Percentiles rank a stretch among this genome's conserved stretches.
These are phyloP conservation scores for Aporophyla nigra DNA, from an alignment of 2,888 invertebrate species.

Conservation along the genomic window DNA sequence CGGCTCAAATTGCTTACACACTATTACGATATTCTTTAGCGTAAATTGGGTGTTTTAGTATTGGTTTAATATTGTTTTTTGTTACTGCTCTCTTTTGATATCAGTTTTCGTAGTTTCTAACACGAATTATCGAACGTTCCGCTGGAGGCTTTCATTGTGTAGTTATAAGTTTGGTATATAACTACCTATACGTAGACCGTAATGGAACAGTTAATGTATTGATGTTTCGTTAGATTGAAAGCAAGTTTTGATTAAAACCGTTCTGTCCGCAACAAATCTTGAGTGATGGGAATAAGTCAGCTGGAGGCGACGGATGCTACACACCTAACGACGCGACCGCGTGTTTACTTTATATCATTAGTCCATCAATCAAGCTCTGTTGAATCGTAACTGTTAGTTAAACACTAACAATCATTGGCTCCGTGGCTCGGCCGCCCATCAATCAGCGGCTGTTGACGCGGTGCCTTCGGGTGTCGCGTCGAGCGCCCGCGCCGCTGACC, in stretches of 20 bases:
- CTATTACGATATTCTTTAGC: slow-evolving; percentile 39
- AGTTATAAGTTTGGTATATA: slow-evolving; percentile 36
- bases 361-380: slow-evolving; percentile 90
- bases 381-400: slow-evolving; percentile 89
- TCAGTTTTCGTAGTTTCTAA: neutral
- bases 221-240: slow-evolving; percentile 65
- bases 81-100: slow-evolving; percentile 5
- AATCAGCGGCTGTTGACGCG: slow-evolving; percentile 84
- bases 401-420: slow-evolving; percentile 88
- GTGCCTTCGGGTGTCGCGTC: slow-evolving; percentile 76
- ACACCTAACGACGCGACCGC: slow-evolving; percentile 80
- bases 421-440: slow-evolving; percentile 82
- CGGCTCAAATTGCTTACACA: slow-evolving; percentile 54
- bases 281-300: slow-evolving; percentile 76
- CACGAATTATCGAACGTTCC: neutral
- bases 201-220: slow-evolving; percentile 68
- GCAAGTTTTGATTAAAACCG: slow-evolving; percentile 72
- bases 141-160: slow-evolving; percentile 40
- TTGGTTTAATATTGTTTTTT: slow-evolving; percentile 43
- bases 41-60: slow-evolving; percentile 35
- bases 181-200: slow-evolving; percentile 27
- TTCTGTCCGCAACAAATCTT: slow-evolving; percentile 72
- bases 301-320: slow-evolving; percentile 77
- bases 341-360: slow-evolving; percentile 90
- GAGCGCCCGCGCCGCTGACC: slow-evolving; percentile 62